These are phyloP conservation scores for Drosophila prostipennis DNA, from an alignment of 2,888 invertebrate species.

Conservation along the genomic window DNA sequence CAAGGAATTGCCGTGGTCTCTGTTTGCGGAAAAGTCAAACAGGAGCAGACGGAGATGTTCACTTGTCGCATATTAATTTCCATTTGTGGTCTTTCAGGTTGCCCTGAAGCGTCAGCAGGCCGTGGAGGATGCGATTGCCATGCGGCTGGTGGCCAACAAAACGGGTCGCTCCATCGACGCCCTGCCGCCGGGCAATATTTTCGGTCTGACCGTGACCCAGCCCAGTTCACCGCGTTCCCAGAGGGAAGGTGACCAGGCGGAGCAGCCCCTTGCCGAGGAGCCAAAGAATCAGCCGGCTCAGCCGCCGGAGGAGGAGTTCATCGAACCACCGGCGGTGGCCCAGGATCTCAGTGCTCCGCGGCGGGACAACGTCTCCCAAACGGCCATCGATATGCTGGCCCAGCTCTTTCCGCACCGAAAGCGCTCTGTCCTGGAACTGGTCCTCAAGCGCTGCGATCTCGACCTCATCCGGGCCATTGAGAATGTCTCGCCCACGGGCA, in stretches of 20 bases:
- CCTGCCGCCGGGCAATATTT: constrained; percentile 95
- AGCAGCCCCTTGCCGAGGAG: constrained; percentile 9
- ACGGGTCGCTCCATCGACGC: constrained; percentile 89
- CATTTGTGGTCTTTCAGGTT: constrained; percentile 86
- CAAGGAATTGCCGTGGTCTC: constrained; percentile 55
- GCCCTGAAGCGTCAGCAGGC: constrained; percentile 98
- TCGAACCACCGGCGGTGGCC: constrained; percentile 47
- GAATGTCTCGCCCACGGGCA: constrained; percentile 74
- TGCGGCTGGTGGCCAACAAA: constrained; percentile 94
- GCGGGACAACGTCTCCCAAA: constrained; percentile 86
- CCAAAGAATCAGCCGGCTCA: not conserved
- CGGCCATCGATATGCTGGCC: constrained; percentile 92
- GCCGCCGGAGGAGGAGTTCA: constrained; percentile 7
- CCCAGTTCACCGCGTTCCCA: constrained; percentile 85
- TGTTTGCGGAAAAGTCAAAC: constrained; percentile 61
- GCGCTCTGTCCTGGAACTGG: constrained; percentile 93
- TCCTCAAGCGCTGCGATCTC: constrained; percentile 96
- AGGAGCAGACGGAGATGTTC: constrained; percentile 53
- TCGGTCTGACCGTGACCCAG: constrained; percentile 93
- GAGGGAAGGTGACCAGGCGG: constrained; percentile 5
- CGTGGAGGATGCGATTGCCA: constrained; percentile 97
- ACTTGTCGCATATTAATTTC: constrained; percentile 81
- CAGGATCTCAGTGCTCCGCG: constrained; percentile 64
- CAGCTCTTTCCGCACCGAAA: constrained; percentile 96
- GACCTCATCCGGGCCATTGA: constrained; percentile 89